Evolutionary conservation across 2,888 invertebrate genomes (phyloP), one percentile per base, ranked within the genome.

Genomic region (Melieria omissa): DNA sequence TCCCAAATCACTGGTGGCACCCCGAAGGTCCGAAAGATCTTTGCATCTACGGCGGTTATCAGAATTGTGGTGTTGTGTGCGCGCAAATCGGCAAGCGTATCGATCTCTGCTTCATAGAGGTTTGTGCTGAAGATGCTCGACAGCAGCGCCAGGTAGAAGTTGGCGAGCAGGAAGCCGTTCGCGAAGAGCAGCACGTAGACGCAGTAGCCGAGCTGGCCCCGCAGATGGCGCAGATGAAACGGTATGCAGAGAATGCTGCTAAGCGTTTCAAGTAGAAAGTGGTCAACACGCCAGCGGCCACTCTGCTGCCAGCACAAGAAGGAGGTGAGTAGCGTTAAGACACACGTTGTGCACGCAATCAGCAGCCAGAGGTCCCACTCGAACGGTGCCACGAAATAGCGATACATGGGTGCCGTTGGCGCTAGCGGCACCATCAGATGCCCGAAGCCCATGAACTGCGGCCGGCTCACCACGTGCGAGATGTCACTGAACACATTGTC

Each of bases 381-480:
- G 49, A 73, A 73, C 0, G 75, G 75, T 45, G 68, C n/a, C 9
- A 49, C 9, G 42, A 67, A 70, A 29, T 70, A 75, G 2, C 49
- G 12, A 16, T 12, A 55, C 12, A 46, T 41, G 42, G 47, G 41
- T 10, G 71, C 3, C 0, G 42, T 66, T 4, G 44, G n/a, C 0
- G 66, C 69, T 9, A 16, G 54, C 6, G 71, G 73, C 9, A 70
- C 73, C 63, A 75, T 5, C 6, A 75, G 8, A 49, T 64, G n/a
- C 0, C 49, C 4, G 5, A 45, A 4, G 9, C 6, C 6, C 3
- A 29, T 4, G 46, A 44, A 46, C 5, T 61, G 29, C 4, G 62
- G 54, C 1, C 6, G 5, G 12, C 49, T 49, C 3, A 52, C 45
- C 3, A 60, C 12, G 41, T 58, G 58, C 29, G 29, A 29, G 29